Base-by-base conservation (phyloP, 2,888 invertebrate genomes). In the Macaria notata region DNA sequence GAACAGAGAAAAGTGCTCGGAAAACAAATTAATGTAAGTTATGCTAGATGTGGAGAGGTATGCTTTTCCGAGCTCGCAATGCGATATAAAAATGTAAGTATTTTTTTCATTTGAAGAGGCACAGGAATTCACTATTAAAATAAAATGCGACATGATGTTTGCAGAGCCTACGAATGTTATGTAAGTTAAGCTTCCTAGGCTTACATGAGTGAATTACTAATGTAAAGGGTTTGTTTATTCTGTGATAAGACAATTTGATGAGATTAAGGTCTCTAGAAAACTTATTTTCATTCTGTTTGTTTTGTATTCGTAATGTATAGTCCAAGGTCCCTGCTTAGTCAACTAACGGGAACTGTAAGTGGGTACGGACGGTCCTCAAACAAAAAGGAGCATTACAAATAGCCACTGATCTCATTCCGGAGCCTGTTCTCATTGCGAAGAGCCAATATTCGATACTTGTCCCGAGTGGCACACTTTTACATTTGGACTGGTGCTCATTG, bases 401-500 rank as follows among this genome's bases (percentile, higher is more conserved):
- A 80, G 78, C 76, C 77, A 79, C 73, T 75, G 75, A 79, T 81
- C 77, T 75, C 73, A 78, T 81, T 78, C 74, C 70, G 70, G 68
- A 72, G 70, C 66, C 73, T 76, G 76, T 77, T 82, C 81, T 84
- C 79, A 85, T 83, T 79, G 83, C 68, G 75, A 81, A 80, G 76
- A 80, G 79, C 76, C 82, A 81, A 85, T 84, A 83, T 81, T 81
- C 81, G 81, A 83, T 84, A 84, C 82, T 83, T 81, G 81, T 75
- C 76, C 78, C 75, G 75, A 79, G 75, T 76, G 79, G 79, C 79
- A 81, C 81, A 82, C 79, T 86, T 87, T 86, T 83, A 85, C 83
- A 84, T 86, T 88, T 84, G 81, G 84, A 81, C 83, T 81, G 78
- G 77, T 81, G 73, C 88, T 89, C 89, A 89, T 89, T 89, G 89